Evolutionary conservation across 2,797 vertebrate species (phyloP).

Genomic region (Notolepis coatsorum): DNA sequence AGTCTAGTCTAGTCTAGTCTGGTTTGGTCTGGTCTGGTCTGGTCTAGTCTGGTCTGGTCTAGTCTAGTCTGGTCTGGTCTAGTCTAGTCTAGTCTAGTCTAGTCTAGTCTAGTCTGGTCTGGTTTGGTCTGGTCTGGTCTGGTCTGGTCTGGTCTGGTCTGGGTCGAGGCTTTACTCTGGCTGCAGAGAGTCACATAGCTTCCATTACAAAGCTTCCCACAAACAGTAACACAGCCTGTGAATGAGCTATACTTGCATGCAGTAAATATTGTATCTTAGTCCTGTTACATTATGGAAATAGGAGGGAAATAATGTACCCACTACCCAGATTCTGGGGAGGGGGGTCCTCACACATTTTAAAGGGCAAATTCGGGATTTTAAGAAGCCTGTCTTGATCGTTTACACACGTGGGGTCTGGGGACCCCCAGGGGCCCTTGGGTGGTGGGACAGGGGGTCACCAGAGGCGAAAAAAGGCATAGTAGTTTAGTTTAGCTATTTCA

Average conservation of each 20-base stretch:
- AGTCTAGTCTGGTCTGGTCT: too few relatives aligned
- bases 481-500: too few relatives aligned
- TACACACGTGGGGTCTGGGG: too few relatives aligned
- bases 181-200: constrained; percentile 64
- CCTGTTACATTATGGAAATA: constrained; percentile 13
- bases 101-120: not conserved
- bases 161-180: constrained; percentile 37
- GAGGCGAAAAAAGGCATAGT: too few relatives aligned
- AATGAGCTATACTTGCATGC: constrained; percentile 47
- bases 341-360: too few relatives aligned
- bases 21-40: constrained; percentile 45
- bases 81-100: too few relatives aligned
- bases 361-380: too few relatives aligned
- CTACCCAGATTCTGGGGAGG: too few relatives aligned
- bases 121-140: not conserved
- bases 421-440: too few relatives aligned
- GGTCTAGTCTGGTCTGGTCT: constrained; percentile 54
- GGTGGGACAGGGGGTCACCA: too few relatives aligned
- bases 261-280: constrained; percentile 39
- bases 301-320: constrained; percentile 21
- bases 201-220: constrained; percentile 70
- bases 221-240: constrained; percentile 53
- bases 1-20: not conserved
- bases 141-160: constrained; percentile 10
- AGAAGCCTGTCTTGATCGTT: too few relatives aligned